Evolutionary conservation across 2,113 vertebrate species (phyloP).

Genomic region (Eretmochelys imbricata): DNA sequence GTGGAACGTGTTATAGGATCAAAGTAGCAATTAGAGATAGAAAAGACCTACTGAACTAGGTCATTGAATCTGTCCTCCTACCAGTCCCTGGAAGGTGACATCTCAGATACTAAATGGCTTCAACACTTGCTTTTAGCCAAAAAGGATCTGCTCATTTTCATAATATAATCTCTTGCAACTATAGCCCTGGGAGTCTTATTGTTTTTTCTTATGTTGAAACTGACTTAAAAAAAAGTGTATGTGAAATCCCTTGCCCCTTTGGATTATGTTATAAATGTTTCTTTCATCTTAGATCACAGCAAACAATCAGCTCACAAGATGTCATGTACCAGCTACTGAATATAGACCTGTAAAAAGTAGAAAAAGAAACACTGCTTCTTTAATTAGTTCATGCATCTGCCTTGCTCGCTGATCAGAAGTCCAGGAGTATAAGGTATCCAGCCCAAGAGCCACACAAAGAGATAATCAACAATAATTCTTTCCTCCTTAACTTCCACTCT

Average conservation of each 20-base stretch:
- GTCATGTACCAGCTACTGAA: conserved; percentile 67
- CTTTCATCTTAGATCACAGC: conserved; percentile 62
- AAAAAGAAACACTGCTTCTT: conserved; percentile 57
- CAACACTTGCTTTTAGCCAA: not conserved
- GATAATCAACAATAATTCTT: conserved; percentile 44
- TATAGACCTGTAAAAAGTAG: conserved; percentile 57
- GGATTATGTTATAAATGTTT: conserved; percentile 56
- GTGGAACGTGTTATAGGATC: not conserved
- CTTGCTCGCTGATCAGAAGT: conserved; percentile 56
- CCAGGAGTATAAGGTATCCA: conserved; percentile 61
- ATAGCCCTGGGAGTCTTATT: not conserved
- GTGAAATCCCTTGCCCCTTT: conserved; percentile 2
- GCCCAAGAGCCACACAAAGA: conserved; percentile 55
- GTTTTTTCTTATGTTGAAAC: not conserved
- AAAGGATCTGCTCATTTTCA: not conserved
- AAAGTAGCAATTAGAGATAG: not conserved
- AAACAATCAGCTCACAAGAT: conserved; percentile 62
- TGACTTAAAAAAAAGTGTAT: not conserved
- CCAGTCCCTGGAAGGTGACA: conserved; percentile 39
- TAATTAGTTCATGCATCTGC: conserved; percentile 63
- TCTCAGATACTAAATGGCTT: conserved; percentile 14
- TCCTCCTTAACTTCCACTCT: not conserved
- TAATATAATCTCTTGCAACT: conserved; percentile 1
- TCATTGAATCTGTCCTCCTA: conserved; percentile 12
- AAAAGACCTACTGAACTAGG: not conserved